A percentile compares a stretch with the other conserved stretches of the same genome.
phyloP scores from a whole-genome alignment of 2,113 vertebrate genomes.

The Isichthys henryi region DNA sequence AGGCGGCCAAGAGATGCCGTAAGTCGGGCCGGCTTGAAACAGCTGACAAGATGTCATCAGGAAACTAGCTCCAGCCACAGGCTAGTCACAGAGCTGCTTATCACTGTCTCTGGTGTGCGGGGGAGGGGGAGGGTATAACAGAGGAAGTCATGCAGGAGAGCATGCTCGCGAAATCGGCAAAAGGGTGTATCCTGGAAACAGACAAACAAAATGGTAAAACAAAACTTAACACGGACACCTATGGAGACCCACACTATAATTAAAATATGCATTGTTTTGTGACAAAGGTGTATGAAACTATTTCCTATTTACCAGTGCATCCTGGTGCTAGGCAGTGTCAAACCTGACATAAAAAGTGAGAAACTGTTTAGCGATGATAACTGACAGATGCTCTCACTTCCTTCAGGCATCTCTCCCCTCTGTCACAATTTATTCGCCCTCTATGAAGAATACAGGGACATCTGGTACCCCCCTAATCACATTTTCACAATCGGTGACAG shows the following conservation, averaged over 20 bases:
- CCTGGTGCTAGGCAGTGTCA: neutral
- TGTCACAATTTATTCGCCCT: conserved; percentile 90
- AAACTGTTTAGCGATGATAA: neutral
- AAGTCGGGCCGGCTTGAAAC: conserved; percentile 44
- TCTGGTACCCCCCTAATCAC: conserved; percentile 86
- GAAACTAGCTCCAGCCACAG: neutral
- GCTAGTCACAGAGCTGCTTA: no score
- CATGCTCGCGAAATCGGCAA: neutral
- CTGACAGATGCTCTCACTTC: neutral
- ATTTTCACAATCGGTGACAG: conserved; percentile 76
- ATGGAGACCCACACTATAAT: neutral
- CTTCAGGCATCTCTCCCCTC: conserved; percentile 81
- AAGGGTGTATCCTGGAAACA: neutral
- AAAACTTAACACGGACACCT: neutral
- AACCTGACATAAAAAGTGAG: neutral
- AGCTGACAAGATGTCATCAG: neutral
- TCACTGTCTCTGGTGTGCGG: neutral
- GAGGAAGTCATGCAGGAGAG: neutral
- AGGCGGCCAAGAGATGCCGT: conserved; percentile 69
- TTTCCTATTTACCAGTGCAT: neutral
- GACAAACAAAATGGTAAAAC: neutral
- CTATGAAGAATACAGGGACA: conserved; percentile 67
- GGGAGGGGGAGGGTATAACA: neutral
- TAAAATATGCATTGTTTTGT: neutral
- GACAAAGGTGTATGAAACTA: neutral